A percentile compares a stretch with the other conserved stretches of the same genome.
These are phyloP conservation scores for Drosophila subobscura DNA, from an alignment of 1,140 invertebrate genomes.

Conservation along the genomic window DNA sequence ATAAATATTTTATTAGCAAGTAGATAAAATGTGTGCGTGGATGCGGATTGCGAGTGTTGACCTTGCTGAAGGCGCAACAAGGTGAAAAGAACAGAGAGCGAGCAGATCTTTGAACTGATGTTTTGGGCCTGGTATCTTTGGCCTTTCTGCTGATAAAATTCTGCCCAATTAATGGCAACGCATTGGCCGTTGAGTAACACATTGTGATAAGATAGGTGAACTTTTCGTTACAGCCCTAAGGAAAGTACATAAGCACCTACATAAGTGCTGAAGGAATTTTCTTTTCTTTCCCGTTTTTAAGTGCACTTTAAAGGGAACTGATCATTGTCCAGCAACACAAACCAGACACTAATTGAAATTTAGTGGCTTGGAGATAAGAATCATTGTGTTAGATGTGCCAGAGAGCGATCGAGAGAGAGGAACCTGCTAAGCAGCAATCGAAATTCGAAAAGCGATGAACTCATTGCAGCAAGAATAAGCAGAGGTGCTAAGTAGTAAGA, in stretches of 20 bases:
- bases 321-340: slow-evolving; percentile 17
- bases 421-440: slow-evolving; percentile 39
- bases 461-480: slow-evolving; percentile 53
- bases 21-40: slow-evolving; percentile 64
- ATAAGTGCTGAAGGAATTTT: too few species aligned
- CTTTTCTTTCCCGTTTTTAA: too few species aligned
- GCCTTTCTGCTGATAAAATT: slow-evolving; percentile 50
- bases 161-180: slow-evolving; percentile 52
- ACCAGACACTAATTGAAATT: slow-evolving; percentile 65
- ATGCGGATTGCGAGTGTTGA: slow-evolving; percentile 45
- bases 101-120: slow-evolving; percentile 28
- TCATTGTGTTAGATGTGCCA: slow-evolving; percentile 25
- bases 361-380: slow-evolving; percentile 69
- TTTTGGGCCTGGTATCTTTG: slow-evolving; percentile 6
- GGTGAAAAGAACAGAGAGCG: slow-evolving; percentile 57
- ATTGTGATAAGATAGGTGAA: slow-evolving; percentile 34
- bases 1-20: slow-evolving; percentile 79
- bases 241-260: too few species aligned
- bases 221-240: not conserved
- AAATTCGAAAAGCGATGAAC: slow-evolving; percentile 60
- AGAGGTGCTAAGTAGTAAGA: slow-evolving; percentile 58
- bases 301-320: not conserved
- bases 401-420: slow-evolving; percentile 13
- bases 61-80: slow-evolving; percentile 65
- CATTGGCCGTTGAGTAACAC: not conserved